Evolutionary conservation across 2,797 vertebrate species (phyloP).

Genomic region (Odontamblyopus lacepedii): DNA sequence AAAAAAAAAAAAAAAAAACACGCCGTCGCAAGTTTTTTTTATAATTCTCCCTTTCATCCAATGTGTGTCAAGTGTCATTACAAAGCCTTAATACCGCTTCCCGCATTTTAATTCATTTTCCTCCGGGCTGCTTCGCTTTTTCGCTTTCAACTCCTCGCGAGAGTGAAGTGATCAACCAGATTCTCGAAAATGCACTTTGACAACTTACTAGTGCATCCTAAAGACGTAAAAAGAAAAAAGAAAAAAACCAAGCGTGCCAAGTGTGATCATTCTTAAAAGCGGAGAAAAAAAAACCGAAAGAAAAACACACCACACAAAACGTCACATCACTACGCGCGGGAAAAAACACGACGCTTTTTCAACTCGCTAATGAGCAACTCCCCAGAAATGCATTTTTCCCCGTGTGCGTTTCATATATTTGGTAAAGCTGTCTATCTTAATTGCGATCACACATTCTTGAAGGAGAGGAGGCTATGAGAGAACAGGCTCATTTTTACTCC

Average conservation of each 20-base stretch:
- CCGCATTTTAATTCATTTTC: constrained; percentile 75
- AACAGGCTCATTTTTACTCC: constrained; percentile 71
- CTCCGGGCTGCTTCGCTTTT: constrained; percentile 66
- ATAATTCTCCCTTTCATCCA: constrained; percentile 72
- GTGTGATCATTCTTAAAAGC: constrained; percentile 52
- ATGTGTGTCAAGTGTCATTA: constrained; percentile 76
- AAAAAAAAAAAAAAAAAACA: constrained; percentile 55
- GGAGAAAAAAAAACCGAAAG: too few relatives aligned
- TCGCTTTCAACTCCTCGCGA: constrained; percentile 21
- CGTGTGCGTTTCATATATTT: constrained; percentile 31
- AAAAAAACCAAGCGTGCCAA: constrained; percentile 58
- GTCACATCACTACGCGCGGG: too few relatives aligned
- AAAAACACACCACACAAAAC: too few relatives aligned
- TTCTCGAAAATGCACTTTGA: constrained; percentile 68
- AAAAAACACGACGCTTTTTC: constrained; percentile 50
- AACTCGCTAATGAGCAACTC: constrained; percentile 65
- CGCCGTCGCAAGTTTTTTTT: constrained; percentile 30
- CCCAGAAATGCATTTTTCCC: constrained; percentile 43
- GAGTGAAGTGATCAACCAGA: constrained; percentile 70
- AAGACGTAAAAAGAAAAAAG: constrained; percentile 22
- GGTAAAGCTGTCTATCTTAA: constrained; percentile 73
- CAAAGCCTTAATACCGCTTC: constrained; percentile 72
- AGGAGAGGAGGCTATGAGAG: constrained; percentile 58
- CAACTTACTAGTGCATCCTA: constrained; percentile 69
- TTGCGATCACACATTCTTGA: constrained; percentile 75